A percentile compares a stretch with the other conserved stretches of the same genome.
phyloP scores from a whole-genome alignment of 2,113 vertebrate species.

The Zingel zingel region DNA sequence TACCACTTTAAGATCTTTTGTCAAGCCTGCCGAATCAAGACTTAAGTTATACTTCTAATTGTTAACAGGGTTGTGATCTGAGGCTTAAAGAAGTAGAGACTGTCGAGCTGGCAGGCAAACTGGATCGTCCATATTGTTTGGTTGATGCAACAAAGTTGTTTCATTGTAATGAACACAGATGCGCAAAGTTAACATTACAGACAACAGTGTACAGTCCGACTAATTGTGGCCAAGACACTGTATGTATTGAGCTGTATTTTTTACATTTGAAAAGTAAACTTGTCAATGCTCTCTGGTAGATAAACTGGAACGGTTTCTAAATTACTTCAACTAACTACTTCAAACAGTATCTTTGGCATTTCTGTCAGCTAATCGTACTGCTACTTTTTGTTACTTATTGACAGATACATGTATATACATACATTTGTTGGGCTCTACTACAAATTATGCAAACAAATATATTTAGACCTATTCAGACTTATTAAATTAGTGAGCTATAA shows the following conservation, averaged over 20 bases:
- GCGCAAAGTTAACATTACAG: constrained; percentile 1
- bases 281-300: too few relatives aligned
- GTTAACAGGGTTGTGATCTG: constrained; percentile 26
- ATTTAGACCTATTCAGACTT: background rate
- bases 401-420: background rate
- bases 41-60: constrained; percentile 42
- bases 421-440: background rate
- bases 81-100: constrained; percentile 13
- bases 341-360: background rate
- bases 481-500: too few relatives aligned
- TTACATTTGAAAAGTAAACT: background rate
- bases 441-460: background rate
- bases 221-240: background rate
- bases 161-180: background rate
- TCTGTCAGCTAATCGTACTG: background rate
- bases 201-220: background rate
- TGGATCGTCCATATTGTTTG: background rate
- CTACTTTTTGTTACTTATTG: background rate
- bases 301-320: background rate
- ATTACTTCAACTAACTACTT: background rate
- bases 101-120: constrained; percentile 11
- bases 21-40: constrained; percentile 16
- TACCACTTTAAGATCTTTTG: constrained; percentile 53
- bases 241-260: background rate
- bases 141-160: background rate